Conservation (phyloP, 2,113 vertebrate species). For the Mesocricetus auratus region DNA sequence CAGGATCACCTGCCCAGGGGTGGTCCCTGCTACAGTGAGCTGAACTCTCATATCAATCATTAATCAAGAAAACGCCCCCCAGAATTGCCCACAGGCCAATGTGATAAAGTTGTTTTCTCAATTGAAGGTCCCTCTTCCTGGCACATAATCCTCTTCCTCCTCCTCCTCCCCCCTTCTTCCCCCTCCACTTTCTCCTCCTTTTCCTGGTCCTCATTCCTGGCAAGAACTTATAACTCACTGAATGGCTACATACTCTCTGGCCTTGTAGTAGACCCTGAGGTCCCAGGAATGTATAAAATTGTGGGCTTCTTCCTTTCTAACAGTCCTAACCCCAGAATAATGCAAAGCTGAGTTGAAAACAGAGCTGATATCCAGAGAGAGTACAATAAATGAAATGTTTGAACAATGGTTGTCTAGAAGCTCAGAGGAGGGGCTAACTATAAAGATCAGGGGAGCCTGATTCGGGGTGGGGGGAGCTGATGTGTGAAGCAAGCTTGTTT, state of each 20-base stretch:
- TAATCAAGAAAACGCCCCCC: neutral
- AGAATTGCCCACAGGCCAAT: neutral
- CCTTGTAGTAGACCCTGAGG: neutral
- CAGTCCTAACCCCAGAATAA: neutral
- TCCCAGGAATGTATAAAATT: neutral
- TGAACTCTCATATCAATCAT: neutral
- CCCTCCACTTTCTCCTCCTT: neutral
- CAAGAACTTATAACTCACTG: neutral
- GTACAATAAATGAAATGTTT: neutral
- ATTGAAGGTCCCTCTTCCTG: neutral
- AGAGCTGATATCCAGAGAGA: slow-evolving; percentile 4
- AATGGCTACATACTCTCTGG: neutral
- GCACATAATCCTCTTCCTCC: neutral
- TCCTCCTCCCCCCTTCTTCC: too few species aligned
- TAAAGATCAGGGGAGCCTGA: neutral
- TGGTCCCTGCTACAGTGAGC: neutral
- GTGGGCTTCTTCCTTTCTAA: neutral
- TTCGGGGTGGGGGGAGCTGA: too few species aligned
- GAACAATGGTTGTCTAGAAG: neutral
- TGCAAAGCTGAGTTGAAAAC: neutral
- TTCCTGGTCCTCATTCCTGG: accelerated
- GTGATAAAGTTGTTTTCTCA: neutral
- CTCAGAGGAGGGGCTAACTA: neutral
- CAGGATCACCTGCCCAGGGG: too few species aligned
- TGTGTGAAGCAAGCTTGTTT: too few species aligned